phyloP scores from a whole-genome alignment of 1,140 invertebrate genomes.

The Phthorimaea operculella region DNA sequence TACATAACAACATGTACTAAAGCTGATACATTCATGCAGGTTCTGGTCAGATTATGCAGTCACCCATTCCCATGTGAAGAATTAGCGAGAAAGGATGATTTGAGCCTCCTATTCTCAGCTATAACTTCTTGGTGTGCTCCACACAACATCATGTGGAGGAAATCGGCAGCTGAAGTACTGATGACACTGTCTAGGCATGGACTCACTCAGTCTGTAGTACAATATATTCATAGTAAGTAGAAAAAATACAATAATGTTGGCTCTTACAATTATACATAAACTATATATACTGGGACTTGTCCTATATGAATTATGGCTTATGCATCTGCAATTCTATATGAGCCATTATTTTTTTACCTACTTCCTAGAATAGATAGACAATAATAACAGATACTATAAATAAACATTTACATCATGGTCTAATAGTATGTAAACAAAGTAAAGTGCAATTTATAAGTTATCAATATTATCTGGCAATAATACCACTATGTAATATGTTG shows the following conservation, averaged over 20 bases:
- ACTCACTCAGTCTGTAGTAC: slow-evolving; percentile 90
- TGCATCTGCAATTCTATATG: too few species aligned
- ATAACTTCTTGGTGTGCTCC: slow-evolving; percentile 94
- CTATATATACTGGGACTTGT: too few species aligned
- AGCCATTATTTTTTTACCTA: too few species aligned
- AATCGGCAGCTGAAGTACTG: slow-evolving; percentile 95
- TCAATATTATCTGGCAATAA: too few species aligned
- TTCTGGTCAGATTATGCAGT: slow-evolving; percentile 93
- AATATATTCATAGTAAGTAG: slow-evolving; percentile 96
- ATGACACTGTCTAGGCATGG: slow-evolving; percentile 96
- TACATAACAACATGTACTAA: not conserved
- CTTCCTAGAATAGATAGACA: too few species aligned
- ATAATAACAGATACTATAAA: too few species aligned
- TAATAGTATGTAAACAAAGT: too few species aligned
- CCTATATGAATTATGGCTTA: too few species aligned
- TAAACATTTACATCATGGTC: too few species aligned
- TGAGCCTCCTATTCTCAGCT: slow-evolving; percentile 94
- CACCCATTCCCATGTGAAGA: slow-evolving; percentile 95
- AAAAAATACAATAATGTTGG: not conserved
- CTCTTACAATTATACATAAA: too few species aligned
- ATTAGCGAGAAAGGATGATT: slow-evolving; percentile 94
- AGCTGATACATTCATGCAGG: slow-evolving; percentile 60
- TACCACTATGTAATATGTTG: too few species aligned
- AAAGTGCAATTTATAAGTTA: too few species aligned
- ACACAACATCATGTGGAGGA: slow-evolving; percentile 95